phyloP scores from a whole-genome alignment of 2,113 vertebrate species.

The Silurus glanis region DNA sequence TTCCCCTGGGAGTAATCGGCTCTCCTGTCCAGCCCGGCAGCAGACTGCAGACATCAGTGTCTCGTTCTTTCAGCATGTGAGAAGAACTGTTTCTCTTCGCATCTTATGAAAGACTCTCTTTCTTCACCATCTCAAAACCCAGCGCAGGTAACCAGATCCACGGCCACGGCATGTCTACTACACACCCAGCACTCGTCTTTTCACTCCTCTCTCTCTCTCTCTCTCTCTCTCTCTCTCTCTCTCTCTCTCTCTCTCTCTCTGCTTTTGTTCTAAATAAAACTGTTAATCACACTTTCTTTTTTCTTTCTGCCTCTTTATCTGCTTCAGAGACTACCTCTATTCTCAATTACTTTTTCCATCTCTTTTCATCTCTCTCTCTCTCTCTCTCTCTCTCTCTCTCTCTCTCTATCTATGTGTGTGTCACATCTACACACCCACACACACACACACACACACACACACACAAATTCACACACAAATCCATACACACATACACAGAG shows the following conservation, averaged over 20 bases:
- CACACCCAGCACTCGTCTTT: conserved; percentile 56
- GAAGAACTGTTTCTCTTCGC: conserved; percentile 69
- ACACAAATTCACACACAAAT: conserved; percentile 34
- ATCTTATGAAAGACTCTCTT: conserved; percentile 76
- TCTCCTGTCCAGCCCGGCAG: conserved; percentile 59
- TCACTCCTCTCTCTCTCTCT: conserved; percentile 32
- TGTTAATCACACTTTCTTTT: not conserved
- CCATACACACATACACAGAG: conserved; percentile 39
- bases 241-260: not conserved
- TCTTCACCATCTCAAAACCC: conserved; percentile 79
- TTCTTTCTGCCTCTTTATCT: conserved; percentile 39
- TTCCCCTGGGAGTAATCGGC: conserved; percentile 66
- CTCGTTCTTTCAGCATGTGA: conserved; percentile 70
- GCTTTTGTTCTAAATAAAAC: conserved; percentile 42
- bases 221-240: not conserved
- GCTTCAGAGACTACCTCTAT: not conserved
- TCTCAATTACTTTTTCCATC: not conserved
- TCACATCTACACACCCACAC: not conserved
- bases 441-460: conserved; percentile 40
- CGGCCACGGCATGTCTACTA: conserved; percentile 66
- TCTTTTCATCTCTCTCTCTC: conserved; percentile 27
- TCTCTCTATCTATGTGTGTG: not conserved
- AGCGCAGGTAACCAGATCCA: conserved; percentile 73
- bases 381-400: conserved; percentile 45
- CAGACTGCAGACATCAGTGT: conserved; percentile 66